Percentiles rank a stretch among this genome's conserved stretches.
phyloP scores from a whole-genome alignment of 2,113 vertebrate species.

The Callionymus lyra region DNA sequence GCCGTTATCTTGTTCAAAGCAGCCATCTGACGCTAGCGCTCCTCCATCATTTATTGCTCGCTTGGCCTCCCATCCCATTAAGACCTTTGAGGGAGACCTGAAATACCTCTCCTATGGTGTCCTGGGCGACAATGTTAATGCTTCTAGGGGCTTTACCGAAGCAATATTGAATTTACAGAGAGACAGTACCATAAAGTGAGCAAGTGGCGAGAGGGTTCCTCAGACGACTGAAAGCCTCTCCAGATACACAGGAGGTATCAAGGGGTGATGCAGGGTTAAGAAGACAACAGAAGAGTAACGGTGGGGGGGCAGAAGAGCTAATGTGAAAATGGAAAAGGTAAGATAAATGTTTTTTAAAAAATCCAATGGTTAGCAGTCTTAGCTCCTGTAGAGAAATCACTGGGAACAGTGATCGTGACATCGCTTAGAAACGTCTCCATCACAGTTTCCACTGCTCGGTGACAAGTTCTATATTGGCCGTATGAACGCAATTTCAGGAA shows the following conservation, averaged over 20 bases:
- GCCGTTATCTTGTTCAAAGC: no score
- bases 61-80: conserved; percentile 31
- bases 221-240: conserved; percentile 46
- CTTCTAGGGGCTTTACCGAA: conserved; percentile 47
- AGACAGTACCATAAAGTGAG: conserved; percentile 54
- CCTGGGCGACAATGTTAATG: conserved; percentile 57
- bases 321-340: conserved; percentile 4
- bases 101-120: conserved; percentile 48
- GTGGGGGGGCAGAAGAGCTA: conserved; percentile 3
- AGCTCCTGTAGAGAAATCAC: no score
- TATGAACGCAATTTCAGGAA: conserved; percentile 58
- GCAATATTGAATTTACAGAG: conserved; percentile 59
- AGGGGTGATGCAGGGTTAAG: conserved; percentile 2
- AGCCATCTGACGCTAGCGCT: no score
- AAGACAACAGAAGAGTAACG: neutral
- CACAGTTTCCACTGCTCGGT: conserved; percentile 59
- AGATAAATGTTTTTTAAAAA: conserved; percentile 1
- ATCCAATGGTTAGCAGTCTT: no score
- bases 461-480: conserved; percentile 66
- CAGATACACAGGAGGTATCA: conserved; percentile 39
- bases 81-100: conserved; percentile 34
- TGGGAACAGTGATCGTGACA: conserved; percentile 31
- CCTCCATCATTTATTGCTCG: neutral
- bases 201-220: conserved; percentile 44
- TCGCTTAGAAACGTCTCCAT: conserved; percentile 72